Conservation (phyloP, 1,140 invertebrate species). For the Metopolophium dirhodum region DNA sequence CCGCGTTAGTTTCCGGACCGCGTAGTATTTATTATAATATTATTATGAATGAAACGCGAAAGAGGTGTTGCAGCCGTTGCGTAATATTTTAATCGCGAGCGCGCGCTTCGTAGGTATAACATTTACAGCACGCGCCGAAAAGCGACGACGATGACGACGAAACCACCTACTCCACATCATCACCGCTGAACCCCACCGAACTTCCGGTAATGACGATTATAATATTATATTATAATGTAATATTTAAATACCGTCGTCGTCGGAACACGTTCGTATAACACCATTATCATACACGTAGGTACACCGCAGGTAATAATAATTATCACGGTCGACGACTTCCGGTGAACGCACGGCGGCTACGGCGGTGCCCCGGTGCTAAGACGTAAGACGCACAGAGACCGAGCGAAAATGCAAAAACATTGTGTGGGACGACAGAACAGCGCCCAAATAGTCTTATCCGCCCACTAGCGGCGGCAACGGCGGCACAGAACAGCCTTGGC, state of each 20-base stretch:
- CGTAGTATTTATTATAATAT: slow-evolving; percentile 16
- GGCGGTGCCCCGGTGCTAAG: not conserved
- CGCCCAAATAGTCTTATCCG: slow-evolving; percentile 2
- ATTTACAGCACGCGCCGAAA: slow-evolving; percentile 1
- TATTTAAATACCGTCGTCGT: not conserved
- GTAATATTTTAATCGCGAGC: not conserved
- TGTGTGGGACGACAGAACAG: not conserved
- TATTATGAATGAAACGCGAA: not conserved
- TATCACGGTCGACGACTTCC: slow-evolving; percentile 27
- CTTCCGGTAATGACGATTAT: slow-evolving; percentile 13
- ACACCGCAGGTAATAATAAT: not conserved
- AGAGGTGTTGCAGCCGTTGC: not conserved
- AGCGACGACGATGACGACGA: not conserved
- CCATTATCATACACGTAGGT: not conserved
- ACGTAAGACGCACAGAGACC: not conserved
- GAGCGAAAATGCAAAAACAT: slow-evolving; percentile 21
- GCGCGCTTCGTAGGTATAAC: not conserved
- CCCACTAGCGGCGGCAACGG: not conserved
- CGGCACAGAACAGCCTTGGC: slow-evolving; percentile 6
- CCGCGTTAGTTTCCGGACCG: not conserved
- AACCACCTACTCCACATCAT: not conserved
- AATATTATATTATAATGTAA: slow-evolving; percentile 15
- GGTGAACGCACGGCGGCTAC: not conserved
- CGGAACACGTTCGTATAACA: not conserved
- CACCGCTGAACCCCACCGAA: not conserved